Percentiles rank a stretch among this genome's conserved stretches.
Evolutionary conservation across 2,113 vertebrate species (phyloP).

Genomic region (human (Homo sapiens)): DNA sequence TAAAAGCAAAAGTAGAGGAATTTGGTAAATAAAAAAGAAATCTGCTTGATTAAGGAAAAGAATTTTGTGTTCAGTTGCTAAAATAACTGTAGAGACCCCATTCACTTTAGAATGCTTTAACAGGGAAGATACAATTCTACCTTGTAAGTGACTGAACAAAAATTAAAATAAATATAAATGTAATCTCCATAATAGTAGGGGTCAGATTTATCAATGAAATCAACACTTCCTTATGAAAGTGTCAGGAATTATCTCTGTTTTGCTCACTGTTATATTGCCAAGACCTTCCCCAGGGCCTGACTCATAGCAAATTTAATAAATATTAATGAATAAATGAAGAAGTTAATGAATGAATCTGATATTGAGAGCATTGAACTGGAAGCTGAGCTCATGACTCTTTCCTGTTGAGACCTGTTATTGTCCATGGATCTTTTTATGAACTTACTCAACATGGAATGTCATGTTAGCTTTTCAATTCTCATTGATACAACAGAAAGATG

Average conservation of each 20-base stretch:
- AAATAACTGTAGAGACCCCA: neutral
- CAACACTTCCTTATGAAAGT: neutral
- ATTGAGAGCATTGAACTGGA: constrained; percentile 1
- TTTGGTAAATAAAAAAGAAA: neutral
- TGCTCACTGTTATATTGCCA: neutral
- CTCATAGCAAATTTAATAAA: neutral
- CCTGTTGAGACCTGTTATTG: constrained; percentile 43
- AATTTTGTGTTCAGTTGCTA: neutral
- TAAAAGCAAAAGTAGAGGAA: constrained; percentile 24
- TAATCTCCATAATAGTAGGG: neutral
- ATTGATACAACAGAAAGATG: neutral
- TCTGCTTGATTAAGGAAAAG: neutral
- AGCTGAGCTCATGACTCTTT: neutral
- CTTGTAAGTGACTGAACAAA: constrained; percentile 26
- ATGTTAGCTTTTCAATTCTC: constrained; percentile 28
- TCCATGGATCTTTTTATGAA: neutral
- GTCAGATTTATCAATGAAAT: neutral
- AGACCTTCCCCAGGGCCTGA: neutral
- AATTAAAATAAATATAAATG: neutral
- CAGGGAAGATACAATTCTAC: neutral
- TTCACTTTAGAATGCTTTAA: neutral
- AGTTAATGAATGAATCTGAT: constrained; percentile 37
- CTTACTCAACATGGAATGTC: neutral
- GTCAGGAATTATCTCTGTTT: neutral
- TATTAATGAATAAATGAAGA: constrained; percentile 57